Conservation (phyloP, 2,113 vertebrate genomes). For the Atrichornis clamosus region DNA sequence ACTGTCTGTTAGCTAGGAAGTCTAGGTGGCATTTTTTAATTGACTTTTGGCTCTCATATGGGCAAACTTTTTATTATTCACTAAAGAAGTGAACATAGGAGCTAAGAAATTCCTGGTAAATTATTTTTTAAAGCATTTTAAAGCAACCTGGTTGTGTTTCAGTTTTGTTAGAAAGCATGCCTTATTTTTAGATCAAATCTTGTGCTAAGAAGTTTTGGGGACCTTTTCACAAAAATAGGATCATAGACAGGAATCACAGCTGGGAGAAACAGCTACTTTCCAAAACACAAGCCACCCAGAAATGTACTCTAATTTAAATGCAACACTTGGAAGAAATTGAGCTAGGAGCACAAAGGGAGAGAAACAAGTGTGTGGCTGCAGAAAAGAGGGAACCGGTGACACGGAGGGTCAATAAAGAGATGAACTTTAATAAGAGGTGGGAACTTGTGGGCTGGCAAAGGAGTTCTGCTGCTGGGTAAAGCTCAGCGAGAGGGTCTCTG, state of each 20-base stretch:
- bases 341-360: background rate
- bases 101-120: background rate
- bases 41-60: background rate
- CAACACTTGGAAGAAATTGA: background rate
- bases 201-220: background rate
- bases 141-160: background rate
- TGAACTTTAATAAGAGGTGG: background rate
- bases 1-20: background rate
- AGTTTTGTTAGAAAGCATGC: background rate
- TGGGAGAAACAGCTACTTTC: conserved; percentile 16
- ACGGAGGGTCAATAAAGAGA: background rate
- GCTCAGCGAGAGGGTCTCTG: background rate
- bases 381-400: background rate
- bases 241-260: background rate
- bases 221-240: background rate
- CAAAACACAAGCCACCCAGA: conserved; percentile 14
- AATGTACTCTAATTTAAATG: background rate
- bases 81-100: background rate
- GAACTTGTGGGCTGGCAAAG: background rate
- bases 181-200: background rate
- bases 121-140: background rate
- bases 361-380: background rate
- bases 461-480: background rate
- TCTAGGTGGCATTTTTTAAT: background rate
- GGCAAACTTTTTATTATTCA: background rate